Percentiles rank a stretch among this genome's conserved stretches.
These are phyloP conservation scores for Melanotaenia boesemani DNA, from an alignment of 2,797 vertebrate species.

Conservation along the genomic window DNA sequence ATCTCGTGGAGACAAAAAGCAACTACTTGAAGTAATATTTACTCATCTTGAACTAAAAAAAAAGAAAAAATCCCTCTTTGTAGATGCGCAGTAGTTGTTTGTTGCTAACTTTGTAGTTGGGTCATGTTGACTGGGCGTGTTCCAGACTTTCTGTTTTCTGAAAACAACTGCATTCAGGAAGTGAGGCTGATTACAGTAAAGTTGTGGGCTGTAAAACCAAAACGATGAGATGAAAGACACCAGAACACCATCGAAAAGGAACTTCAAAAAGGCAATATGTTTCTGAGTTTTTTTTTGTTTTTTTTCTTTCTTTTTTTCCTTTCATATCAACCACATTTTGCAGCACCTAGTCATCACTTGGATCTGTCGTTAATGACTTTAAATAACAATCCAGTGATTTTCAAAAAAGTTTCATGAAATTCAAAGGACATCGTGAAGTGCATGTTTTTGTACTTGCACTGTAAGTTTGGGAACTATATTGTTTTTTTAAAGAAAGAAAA, in stretches of 20 bases:
- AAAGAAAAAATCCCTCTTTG: no score
- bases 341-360: neutral
- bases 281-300: neutral
- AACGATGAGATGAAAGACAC: neutral
- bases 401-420: neutral
- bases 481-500: neutral
- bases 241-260: neutral
- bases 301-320: neutral
- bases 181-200: neutral
- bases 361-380: neutral
- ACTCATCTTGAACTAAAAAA: neutral
- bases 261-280: neutral
- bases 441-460: neutral
- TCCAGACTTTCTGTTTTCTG: neutral
- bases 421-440: neutral
- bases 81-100: no score
- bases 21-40: neutral
- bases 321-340: neutral
- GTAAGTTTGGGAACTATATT: neutral
- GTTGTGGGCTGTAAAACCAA: constrained; percentile 11
- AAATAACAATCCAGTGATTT: neutral
- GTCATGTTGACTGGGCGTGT: neutral
- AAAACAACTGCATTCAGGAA: neutral
- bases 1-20: neutral
- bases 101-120: no score